phyloP scores from a whole-genome alignment of 2,888 invertebrate species.

The Tolmerus cingulatus region DNA sequence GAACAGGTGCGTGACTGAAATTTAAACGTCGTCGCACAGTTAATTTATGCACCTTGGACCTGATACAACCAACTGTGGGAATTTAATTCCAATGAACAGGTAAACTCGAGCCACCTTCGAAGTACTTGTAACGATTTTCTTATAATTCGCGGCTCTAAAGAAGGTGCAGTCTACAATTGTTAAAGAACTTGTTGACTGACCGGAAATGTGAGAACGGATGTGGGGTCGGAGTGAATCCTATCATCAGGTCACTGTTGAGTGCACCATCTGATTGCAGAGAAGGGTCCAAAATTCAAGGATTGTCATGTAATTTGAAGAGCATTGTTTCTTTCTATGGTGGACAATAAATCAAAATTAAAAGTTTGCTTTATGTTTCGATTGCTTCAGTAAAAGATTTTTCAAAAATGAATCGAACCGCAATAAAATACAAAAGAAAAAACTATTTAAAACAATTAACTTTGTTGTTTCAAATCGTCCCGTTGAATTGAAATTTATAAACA shows the following conservation, averaged over 20 bases:
- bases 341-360: no score
- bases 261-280: not conserved
- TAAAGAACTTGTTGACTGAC: not conserved
- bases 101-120: not conserved
- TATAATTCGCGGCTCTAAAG: not conserved
- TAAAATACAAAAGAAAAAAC: no score
- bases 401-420: no score
- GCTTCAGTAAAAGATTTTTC: no score
- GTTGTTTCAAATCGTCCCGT: no score
- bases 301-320: not conserved
- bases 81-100: not conserved
- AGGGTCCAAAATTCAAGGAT: not conserved
- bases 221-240: not conserved
- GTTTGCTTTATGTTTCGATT: no score
- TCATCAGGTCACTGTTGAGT: conserved; percentile 18
- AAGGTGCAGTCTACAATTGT: not conserved
- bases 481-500: no score
- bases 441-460: no score
- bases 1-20: conserved; percentile 41
- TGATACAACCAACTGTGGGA: conserved; percentile 12
- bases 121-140: not conserved
- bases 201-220: conserved; percentile 10
- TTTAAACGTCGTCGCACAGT: not conserved
- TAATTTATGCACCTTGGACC: conserved; percentile 16
- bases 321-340: not conserved